A percentile compares a stretch with the other conserved stretches of the same genome.
Conservation (phyloP, 2,888 invertebrate species). For the Eristalis arbustorum region DNA sequence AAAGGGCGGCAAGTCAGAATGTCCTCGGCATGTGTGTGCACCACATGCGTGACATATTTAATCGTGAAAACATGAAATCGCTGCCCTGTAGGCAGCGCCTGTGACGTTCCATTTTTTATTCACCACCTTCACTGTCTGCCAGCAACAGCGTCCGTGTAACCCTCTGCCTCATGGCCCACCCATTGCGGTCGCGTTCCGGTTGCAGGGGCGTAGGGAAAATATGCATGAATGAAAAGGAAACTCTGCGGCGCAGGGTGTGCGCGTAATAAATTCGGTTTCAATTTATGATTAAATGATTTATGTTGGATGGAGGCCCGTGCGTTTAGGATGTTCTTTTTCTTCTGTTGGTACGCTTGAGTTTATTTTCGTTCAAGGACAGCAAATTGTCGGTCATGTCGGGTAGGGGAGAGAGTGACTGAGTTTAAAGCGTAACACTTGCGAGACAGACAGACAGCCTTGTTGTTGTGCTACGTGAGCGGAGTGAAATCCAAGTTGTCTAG, state of each 20-base stretch:
- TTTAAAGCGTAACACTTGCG: conserved; percentile 42
- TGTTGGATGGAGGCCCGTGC: conserved; percentile 53
- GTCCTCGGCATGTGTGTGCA: not conserved
- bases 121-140: conserved; percentile 51
- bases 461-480: conserved; percentile 22
- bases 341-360: conserved; percentile 11
- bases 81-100: conserved; percentile 37
- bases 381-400: conserved; percentile 58
- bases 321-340: conserved; percentile 44
- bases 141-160: conserved; percentile 39
- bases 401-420: not conserved
- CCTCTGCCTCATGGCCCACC: not conserved
- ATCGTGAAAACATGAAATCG: conserved; percentile 46
- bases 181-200: not conserved
- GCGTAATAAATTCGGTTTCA: conserved; percentile 65
- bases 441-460: conserved; percentile 29
- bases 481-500: conserved; percentile 21
- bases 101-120: conserved; percentile 47
- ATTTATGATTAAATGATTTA: conserved; percentile 68
- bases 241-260: not conserved
- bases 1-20: conserved; percentile 14
- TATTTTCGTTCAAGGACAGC: conserved; percentile 40
- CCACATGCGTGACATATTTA: conserved; percentile 54
- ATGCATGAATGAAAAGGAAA: conserved; percentile 38
- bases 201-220: conserved; percentile 24